Percentiles rank a stretch among this genome's conserved stretches.
phyloP scores from a whole-genome alignment of 2,113 vertebrate species.

The Psilopsiagon aymara region DNA sequence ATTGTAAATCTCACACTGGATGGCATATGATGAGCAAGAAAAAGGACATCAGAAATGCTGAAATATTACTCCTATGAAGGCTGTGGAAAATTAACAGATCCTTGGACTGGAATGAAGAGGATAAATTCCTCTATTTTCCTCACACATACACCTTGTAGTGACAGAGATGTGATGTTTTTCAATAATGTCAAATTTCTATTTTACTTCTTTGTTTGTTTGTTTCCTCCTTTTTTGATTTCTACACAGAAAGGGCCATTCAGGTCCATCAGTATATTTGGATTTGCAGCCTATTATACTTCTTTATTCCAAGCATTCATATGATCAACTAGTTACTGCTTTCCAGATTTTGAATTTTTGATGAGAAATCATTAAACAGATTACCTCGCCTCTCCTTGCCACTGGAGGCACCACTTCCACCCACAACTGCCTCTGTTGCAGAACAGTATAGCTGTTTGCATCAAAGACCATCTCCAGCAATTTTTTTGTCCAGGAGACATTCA shows the following conservation, averaged over 20 bases:
- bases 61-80: background rate
- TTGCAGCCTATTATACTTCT: background rate
- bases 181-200: background rate
- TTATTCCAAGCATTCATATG: background rate
- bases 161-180: background rate
- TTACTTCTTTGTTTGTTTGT: background rate
- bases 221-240: background rate
- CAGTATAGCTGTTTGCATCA: background rate
- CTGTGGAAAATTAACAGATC: background rate
- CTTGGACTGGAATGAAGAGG: background rate
- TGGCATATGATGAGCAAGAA: background rate
- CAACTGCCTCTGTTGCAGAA: background rate
- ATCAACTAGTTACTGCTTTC: background rate
- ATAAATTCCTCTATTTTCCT: background rate
- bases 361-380: background rate
- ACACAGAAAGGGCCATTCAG: background rate
- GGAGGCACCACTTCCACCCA: background rate
- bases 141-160: background rate
- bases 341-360: background rate
- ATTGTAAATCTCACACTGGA: background rate
- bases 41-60: background rate
- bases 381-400: background rate
- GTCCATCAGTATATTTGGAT: background rate
- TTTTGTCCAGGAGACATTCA: background rate
- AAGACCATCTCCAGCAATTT: background rate